These are phyloP conservation scores for Schizopygopsis pylzovi DNA, from an alignment of 2,797 vertebrate species.

Conservation along the genomic window DNA sequence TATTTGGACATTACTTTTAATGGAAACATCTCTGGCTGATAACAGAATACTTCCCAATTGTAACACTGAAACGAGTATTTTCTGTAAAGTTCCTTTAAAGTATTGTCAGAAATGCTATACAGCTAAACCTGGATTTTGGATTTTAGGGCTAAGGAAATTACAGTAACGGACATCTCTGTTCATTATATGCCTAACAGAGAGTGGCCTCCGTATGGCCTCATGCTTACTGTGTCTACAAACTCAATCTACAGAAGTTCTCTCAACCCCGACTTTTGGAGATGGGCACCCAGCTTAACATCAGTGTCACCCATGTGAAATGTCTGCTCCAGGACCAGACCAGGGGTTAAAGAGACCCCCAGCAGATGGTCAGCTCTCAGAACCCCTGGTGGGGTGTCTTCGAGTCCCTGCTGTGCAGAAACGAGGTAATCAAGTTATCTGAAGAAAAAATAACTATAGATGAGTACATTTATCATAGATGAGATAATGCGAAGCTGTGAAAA, in stretches of 20 bases:
- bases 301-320: conserved; percentile 45
- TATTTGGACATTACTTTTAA: background rate
- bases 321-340: conserved; percentile 30
- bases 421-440: conserved; percentile 56
- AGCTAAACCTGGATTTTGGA: background rate
- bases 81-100: background rate
- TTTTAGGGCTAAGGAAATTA: background rate
- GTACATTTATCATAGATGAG: conserved; percentile 52
- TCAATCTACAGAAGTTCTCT: background rate
- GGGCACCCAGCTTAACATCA: background rate
- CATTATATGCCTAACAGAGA: background rate
- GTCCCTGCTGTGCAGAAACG: conserved; percentile 73
- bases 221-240: background rate
- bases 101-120: background rate
- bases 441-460: conserved; percentile 22
- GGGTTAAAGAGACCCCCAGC: conserved; percentile 65
- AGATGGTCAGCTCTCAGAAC: conserved; percentile 80
- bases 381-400: conserved; percentile 74
- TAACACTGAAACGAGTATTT: background rate
- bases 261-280: conserved; percentile 25
- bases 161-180: background rate
- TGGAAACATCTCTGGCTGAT: background rate
- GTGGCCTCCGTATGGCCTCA: background rate
- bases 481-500: conserved; percentile 27
- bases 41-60: background rate